These are phyloP conservation scores for Phalloptychus januarius DNA, from an alignment of 2,797 vertebrate genomes.

Conservation along the genomic window DNA sequence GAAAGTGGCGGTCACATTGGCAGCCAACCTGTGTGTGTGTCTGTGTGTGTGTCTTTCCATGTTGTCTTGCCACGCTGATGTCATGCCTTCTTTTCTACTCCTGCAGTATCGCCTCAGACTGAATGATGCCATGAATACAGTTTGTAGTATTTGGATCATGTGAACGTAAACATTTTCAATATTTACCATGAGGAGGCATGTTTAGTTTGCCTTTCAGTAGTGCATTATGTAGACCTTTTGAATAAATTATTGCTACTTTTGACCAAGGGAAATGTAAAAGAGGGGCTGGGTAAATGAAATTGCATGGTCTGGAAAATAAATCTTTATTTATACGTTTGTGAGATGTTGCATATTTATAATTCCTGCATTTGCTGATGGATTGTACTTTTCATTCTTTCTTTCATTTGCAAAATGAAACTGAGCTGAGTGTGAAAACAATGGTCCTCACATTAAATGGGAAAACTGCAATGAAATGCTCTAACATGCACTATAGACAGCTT, in stretches of 20 bases:
- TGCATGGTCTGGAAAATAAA: constrained; percentile 84
- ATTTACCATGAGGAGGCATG: constrained; percentile 50
- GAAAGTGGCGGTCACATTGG: constrained; percentile 12
- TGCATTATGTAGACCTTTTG: constrained; percentile 63
- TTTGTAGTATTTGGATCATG: neutral
- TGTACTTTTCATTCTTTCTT: neutral
- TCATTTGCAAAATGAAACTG: neutral
- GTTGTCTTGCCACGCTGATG: constrained; percentile 24
- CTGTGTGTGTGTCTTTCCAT: constrained; percentile 9
- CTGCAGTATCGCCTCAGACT: constrained; percentile 64
- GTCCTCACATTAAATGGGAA: neutral
- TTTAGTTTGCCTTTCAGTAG: constrained; percentile 60
- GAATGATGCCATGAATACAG: constrained; percentile 34
- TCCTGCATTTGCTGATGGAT: neutral
- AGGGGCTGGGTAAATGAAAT: constrained; percentile 62
- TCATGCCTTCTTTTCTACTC: constrained; percentile 35
- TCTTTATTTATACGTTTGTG: constrained; percentile 75
- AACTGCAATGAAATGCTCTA: neutral
- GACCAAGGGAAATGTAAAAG: constrained; percentile 57
- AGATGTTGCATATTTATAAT: constrained; percentile 35
- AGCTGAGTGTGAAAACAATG: neutral
- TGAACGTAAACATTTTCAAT: constrained; percentile 65
- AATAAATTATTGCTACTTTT: constrained; percentile 50
- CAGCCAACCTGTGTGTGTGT: constrained; percentile 7
- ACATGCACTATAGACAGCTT: neutral